phyloP scores from a whole-genome alignment of 2,113 vertebrate species.

The Phyllopteryx taeniolatus region DNA sequence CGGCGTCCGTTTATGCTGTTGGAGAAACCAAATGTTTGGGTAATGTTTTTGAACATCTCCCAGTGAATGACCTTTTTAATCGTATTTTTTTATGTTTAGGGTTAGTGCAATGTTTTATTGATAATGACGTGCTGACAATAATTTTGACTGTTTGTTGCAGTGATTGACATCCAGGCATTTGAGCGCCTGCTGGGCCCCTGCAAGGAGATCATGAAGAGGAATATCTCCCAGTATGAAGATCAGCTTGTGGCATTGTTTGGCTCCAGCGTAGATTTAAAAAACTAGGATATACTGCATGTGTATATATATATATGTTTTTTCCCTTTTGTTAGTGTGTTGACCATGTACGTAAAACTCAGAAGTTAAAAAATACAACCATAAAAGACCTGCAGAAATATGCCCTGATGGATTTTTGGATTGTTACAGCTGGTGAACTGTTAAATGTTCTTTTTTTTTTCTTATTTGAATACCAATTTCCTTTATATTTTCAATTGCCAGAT shows the following conservation, averaged over 20 bases:
- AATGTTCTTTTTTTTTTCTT: background rate
- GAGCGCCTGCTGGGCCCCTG: slow-evolving; percentile 94
- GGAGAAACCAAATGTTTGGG: slow-evolving; percentile 92
- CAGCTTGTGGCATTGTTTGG: slow-evolving; percentile 93
- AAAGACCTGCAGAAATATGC: background rate
- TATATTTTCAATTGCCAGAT: background rate
- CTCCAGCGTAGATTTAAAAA: slow-evolving; percentile 84
- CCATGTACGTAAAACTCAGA: background rate
- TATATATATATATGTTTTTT: background rate
- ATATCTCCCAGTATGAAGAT: slow-evolving; percentile 92
- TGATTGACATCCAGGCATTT: slow-evolving; percentile 94
- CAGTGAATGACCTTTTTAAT: background rate
- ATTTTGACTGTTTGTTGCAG: slow-evolving; percentile 59
- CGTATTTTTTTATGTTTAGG: background rate
- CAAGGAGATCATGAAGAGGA: slow-evolving; percentile 99
- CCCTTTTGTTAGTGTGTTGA: background rate
- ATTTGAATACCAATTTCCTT: background rate
- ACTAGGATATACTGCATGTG: slow-evolving; percentile 22
- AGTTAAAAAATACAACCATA: background rate
- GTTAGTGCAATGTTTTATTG: background rate
- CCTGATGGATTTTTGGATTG: background rate
- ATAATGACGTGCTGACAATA: background rate
- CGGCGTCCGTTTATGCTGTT: slow-evolving; percentile 89
- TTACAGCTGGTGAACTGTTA: too few species aligned
- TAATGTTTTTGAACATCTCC: slow-evolving; percentile 39